Percentiles rank a stretch among this genome's conserved stretches.
Evolutionary conservation across 2,113 vertebrate species (phyloP).

Genomic region (Struthio camelus): DNA sequence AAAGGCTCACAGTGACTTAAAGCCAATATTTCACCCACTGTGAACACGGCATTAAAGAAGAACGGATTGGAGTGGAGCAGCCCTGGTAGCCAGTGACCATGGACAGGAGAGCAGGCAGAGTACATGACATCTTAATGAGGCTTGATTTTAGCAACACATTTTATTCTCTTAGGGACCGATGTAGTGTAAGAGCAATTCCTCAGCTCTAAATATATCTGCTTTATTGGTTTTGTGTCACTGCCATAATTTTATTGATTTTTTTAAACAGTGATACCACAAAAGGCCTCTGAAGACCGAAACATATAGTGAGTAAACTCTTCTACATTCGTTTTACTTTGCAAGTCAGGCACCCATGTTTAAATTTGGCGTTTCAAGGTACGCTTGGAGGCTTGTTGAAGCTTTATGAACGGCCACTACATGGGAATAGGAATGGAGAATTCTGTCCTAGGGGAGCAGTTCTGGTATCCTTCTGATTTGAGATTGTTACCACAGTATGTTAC

Average conservation of each 20-base stretch:
- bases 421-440: neutral
- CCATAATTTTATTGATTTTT: neutral
- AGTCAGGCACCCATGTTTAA: neutral
- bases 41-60: neutral
- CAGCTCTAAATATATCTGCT: neutral
- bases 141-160: neutral
- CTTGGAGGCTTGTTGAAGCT: slow-evolving; percentile 7
- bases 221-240: slow-evolving; percentile 27
- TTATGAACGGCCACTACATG: neutral
- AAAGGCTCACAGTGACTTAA: neutral
- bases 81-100: neutral
- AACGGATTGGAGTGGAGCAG: slow-evolving; percentile 2
- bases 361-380: neutral
- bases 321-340: neutral
- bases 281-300: neutral
- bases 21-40: neutral
- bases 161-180: neutral
- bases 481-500: neutral
- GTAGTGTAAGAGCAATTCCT: neutral
- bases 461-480: neutral
- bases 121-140: neutral
- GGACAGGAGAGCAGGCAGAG: neutral
- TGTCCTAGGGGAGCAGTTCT: slow-evolving; percentile 3
- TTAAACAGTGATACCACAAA: neutral
- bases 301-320: neutral